These are phyloP conservation scores for Prionailurus bengalensis DNA, from an alignment of 2,113 vertebrate genomes.

Conservation along the genomic window DNA sequence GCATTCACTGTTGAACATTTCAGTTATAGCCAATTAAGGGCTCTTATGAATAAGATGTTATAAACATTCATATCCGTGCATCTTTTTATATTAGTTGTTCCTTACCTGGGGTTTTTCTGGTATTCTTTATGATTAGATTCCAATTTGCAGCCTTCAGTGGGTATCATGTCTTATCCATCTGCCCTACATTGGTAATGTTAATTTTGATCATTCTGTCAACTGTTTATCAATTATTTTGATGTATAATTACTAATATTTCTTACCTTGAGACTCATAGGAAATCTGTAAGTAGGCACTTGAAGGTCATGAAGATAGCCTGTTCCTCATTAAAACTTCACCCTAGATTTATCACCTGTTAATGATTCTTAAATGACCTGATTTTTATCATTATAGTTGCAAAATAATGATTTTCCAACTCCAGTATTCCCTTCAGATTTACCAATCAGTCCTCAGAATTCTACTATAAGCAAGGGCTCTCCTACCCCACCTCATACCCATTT, in stretches of 20 bases:
- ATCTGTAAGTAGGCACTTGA: neutral
- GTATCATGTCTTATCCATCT: neutral
- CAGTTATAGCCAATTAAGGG: neutral
- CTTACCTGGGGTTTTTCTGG: neutral
- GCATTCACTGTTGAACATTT: constrained; percentile 37
- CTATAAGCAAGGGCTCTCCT: neutral
- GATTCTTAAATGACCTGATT: neutral
- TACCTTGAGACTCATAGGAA: constrained; percentile 26
- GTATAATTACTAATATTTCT: neutral
- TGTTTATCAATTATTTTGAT: neutral
- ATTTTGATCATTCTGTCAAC: constrained; percentile 37
- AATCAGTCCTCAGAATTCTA: constrained; percentile 16
- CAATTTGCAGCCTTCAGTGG: neutral
- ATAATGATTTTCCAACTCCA: constrained; percentile 1
- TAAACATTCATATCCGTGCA: neutral
- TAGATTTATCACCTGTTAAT: constrained; percentile 9
- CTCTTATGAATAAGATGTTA: neutral
- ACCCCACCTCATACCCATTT: neutral
- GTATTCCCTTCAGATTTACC: neutral
- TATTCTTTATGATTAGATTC: neutral
- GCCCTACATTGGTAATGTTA: neutral
- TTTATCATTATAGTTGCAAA: neutral
- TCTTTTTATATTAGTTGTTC: neutral
- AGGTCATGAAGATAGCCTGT: neutral
- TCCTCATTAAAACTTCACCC: neutral